A percentile compares a stretch with the other conserved stretches of the same genome.
These are phyloP conservation scores for Zaprionus obscuricornis DNA, from an alignment of 2,888 invertebrate genomes.

Conservation along the genomic window DNA sequence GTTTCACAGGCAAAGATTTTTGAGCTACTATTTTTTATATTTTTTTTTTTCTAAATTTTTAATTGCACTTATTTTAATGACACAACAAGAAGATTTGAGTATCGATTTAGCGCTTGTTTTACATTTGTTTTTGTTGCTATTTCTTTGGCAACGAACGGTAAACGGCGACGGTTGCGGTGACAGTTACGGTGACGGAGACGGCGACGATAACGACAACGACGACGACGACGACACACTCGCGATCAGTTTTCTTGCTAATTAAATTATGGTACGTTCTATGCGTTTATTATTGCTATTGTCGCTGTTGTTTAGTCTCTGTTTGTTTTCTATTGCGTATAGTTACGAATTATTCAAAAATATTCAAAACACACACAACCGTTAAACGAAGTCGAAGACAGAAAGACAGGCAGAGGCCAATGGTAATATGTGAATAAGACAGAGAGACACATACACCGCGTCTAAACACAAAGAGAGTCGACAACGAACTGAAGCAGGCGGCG, in stretches of 20 bases:
- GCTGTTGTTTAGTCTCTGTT: constrained; percentile 26
- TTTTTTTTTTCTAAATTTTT: constrained; percentile 12
- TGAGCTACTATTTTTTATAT: too few species aligned
- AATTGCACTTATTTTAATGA: constrained; percentile 54
- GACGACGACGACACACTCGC: constrained; percentile 37
- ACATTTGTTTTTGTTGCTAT: constrained; percentile 13
- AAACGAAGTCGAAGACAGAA: constrained; percentile 3
- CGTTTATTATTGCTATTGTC: constrained; percentile 17
- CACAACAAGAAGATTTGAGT: constrained; percentile 29
- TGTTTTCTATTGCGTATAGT: constrained; percentile 43
- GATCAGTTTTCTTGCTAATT: constrained; percentile 52
- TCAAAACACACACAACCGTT: constrained; percentile 42
- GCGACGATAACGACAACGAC: background rate
- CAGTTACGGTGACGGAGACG: constrained; percentile 14
- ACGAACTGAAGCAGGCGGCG: constrained; percentile 51
- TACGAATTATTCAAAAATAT: constrained; percentile 54
- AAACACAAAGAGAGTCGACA: constrained; percentile 70
- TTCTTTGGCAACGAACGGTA: too few species aligned
- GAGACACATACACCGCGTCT: constrained; percentile 50
- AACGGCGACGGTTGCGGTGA: background rate
- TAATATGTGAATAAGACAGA: constrained; percentile 29
- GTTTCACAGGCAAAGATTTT: constrained; percentile 3
- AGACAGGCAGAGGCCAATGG: too few species aligned
- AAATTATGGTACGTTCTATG: constrained; percentile 28
- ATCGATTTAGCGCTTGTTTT: constrained; percentile 38